Evolutionary conservation across 2,888 invertebrate species (phyloP).

Genomic region (Agrilus mali): DNA sequence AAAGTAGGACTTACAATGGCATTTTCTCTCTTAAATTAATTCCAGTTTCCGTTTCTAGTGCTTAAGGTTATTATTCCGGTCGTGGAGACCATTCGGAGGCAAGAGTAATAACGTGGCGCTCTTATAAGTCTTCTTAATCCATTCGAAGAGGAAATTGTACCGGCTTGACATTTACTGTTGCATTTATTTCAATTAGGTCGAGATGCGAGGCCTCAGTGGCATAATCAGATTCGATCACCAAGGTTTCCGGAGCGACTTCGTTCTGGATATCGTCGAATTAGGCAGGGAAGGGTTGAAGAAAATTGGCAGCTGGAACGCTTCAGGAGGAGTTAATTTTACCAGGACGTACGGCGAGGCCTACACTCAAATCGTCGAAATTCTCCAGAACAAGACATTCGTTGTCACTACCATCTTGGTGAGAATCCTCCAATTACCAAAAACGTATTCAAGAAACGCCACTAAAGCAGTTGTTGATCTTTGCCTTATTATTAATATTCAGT

Average conservation of each 20-base stretch:
- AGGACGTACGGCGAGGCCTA: constrained; percentile 75
- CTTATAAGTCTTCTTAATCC: too few species aligned
- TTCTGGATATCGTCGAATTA: constrained; percentile 83
- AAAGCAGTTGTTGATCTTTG: constrained; percentile 1
- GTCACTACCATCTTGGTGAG: constrained; percentile 87
- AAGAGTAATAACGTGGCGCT: too few species aligned
- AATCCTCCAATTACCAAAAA: constrained; percentile 11
- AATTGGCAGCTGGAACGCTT: constrained; percentile 82
- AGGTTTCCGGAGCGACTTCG: constrained; percentile 85
- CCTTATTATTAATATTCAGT: not conserved
- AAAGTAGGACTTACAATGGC: too few species aligned
- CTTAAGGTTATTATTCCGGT: too few species aligned
- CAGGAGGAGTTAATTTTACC: constrained; percentile 78
- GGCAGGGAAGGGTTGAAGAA: constrained; percentile 71
- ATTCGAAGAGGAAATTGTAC: too few species aligned
- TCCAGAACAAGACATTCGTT: constrained; percentile 83
- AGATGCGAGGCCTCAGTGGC: constrained; percentile 87
- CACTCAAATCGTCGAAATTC: constrained; percentile 76
- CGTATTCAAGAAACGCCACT: not conserved
- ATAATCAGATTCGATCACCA: constrained; percentile 88
- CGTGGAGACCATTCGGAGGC: too few species aligned
- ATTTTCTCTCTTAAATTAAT: too few species aligned
- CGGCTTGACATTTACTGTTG: too few species aligned
- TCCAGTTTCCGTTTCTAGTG: too few species aligned
- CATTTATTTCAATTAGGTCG: constrained; percentile 46